Base-by-base conservation (phyloP, 2,797 vertebrate genomes). In the Mormyrops attenuatus region DNA sequence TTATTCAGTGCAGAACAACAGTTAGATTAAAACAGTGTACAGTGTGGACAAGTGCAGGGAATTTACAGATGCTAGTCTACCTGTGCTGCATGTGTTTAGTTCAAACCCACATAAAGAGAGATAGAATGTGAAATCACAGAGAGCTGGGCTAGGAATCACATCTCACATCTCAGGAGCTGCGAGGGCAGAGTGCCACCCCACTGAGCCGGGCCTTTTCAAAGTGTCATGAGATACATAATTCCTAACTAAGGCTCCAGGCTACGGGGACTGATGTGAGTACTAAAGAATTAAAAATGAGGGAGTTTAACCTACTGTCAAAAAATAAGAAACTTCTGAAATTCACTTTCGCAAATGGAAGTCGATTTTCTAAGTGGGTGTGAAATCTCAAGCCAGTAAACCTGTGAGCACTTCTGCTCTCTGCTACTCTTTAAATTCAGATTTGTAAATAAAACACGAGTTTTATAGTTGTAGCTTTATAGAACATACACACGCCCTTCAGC, bases 401-500 rank as follows among this genome's bases (percentile, higher is more conserved):
- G 73, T 80, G 30, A 73, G 66, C 66, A 3, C 38, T 80, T 80
- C 6, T 80, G 73, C 38, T 34, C 66, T 5, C 30, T 15, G 66
- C 30, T 13, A 38, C 66, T 44, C 38, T n/a, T 38, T 73, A 73
- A 44, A 80, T 44, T 80, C 73, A 17, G 17, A 44, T 80, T 80
- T 44, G 73, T 80, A 80, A 80, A 44, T 80, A 80, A 80, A 80
- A 80, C 38, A 44, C 41, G 17, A 80, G 73, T 44, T 44, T 44
- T 44, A 44, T 41, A 20, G 73, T 44, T 80, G 73, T 55, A 77
- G 49, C 50, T 49, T 88, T 41, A 52, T 52, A 41, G 88, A 84
- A 84, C 53, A 53, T 89, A n/a, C 15, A 84, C 20, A 89, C 73
- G 11, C 55, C 88, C 73, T 89, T 84, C 34, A 77, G 34, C 41